Base-by-base conservation (phyloP, 2,797 vertebrate species). In the Acrossocheilus fasciatus region DNA sequence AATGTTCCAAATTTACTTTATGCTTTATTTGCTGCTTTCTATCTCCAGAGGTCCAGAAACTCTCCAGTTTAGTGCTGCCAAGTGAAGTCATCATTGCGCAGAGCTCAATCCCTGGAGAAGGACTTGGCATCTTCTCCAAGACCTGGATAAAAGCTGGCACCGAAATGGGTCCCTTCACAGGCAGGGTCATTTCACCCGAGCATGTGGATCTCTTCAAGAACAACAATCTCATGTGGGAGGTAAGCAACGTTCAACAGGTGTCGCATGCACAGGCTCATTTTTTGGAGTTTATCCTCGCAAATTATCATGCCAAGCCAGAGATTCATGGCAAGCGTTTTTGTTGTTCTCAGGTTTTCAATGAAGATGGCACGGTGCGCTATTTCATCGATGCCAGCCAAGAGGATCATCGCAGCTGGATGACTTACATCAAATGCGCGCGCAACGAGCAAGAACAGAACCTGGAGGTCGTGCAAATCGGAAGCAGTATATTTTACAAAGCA, bases 211-310 rank as follows among this genome's bases (percentile, higher is more conserved):
- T 98, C 86, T 98, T 97, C 95, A 98, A 98, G 93, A 99, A 99
- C 95, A 99, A 99, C 95, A 99, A 98, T 89, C 96, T 99, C 4
- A 99, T 99, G 98, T 99, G 98, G 98, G 98, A 99, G 98, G 98
- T 98, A 82, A 39, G 80, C 47, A 5, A 88, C 95, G 81, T 70
- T 73, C 78, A 86, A 64, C 66, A 84, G 72, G 81, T 84, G 87
- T 76, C 52, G 75, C 17, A 9, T 59, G 18, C 69, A 47, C 54
- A 36, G 4, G 30, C 72, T 39, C 57, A 23, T 41, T 52, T 64
- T 68, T 34, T 14, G 4, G 5, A 43, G 6, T 62, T 47, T 8
- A 34, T 54, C 39, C 36, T 17, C 14, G 3, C n/a, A 36, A 41
- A 57, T 9, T 23, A 14, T 41, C 23, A 4, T 23, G 18, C 39